Evolutionary conservation across 2,797 vertebrate species (phyloP).

Genomic region (Bufotes viridis): DNA sequence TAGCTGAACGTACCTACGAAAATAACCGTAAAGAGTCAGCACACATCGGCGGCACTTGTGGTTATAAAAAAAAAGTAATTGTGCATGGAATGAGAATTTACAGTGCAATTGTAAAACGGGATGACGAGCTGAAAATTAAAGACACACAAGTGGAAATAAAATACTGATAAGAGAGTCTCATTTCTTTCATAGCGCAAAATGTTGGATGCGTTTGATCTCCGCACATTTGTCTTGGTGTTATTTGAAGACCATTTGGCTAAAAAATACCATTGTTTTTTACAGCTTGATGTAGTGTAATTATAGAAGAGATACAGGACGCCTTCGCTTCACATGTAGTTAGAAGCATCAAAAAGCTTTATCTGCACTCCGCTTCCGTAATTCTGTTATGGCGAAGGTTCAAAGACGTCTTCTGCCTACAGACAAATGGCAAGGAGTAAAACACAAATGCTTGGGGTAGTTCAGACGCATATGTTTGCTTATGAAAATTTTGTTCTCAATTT

Average conservation of each 20-base stretch:
- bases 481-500: slow-evolving; percentile 37
- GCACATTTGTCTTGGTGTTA: slow-evolving; percentile 68
- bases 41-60: slow-evolving; percentile 54
- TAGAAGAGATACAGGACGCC: slow-evolving; percentile 71
- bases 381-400: slow-evolving; percentile 58
- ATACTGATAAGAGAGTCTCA: slow-evolving; percentile 69
- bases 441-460: slow-evolving; percentile 16
- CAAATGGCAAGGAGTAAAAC: slow-evolving; percentile 39
- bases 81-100: slow-evolving; percentile 64
- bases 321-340: slow-evolving; percentile 66
- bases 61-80: slow-evolving; percentile 59
- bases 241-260: slow-evolving; percentile 69
- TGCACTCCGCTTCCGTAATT: slow-evolving; percentile 63
- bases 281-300: slow-evolving; percentile 71
- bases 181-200: slow-evolving; percentile 70
- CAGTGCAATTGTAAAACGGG: slow-evolving; percentile 66
- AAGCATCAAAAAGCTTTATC: slow-evolving; percentile 67
- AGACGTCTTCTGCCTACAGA: slow-evolving; percentile 40
- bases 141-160: slow-evolving; percentile 69
- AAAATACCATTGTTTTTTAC: slow-evolving; percentile 68
- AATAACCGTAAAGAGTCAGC: slow-evolving; percentile 61
- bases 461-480: slow-evolving; percentile 10
- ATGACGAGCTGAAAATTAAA: slow-evolving; percentile 66
- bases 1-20: slow-evolving; percentile 18
- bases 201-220: slow-evolving; percentile 66